Evolutionary conservation across 1,140 invertebrate species (phyloP).

Genomic region (Stegodyphus mimosarum): DNA sequence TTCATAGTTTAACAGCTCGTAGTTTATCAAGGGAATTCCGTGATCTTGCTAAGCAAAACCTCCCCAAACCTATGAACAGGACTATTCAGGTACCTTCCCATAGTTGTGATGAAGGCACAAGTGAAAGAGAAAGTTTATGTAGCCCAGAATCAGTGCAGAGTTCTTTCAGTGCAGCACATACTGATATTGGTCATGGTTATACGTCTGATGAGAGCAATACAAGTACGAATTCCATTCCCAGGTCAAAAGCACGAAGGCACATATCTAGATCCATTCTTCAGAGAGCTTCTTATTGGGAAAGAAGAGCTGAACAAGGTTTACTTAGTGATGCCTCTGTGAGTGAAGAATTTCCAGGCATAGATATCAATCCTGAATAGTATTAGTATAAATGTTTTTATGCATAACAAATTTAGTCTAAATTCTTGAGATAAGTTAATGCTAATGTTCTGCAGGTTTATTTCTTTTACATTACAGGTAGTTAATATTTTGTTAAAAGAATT

Average conservation of each 20-base stretch:
- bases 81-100: conserved; percentile 61
- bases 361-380: conserved; percentile 42
- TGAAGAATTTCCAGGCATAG: conserved; percentile 63
- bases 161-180: conserved; percentile 19
- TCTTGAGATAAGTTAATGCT: too few species aligned
- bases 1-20: conserved; percentile 84
- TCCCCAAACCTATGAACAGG: conserved; percentile 63
- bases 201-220: conserved; percentile 61
- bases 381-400: too few species aligned
- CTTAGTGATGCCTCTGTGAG: conserved; percentile 63
- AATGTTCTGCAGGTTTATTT: too few species aligned
- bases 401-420: too few species aligned
- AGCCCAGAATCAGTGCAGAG: conserved; percentile 40
- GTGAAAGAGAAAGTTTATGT: conserved; percentile 31
- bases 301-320: conserved; percentile 62
- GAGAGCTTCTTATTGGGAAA: conserved; percentile 64
- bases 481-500: too few species aligned
- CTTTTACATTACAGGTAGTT: too few species aligned
- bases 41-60: conserved; percentile 72
- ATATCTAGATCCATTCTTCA: conserved; percentile 61
- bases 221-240: conserved; percentile 32
- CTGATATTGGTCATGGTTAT: conserved; percentile 41
- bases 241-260: conserved; percentile 11
- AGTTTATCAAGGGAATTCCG: conserved; percentile 81
- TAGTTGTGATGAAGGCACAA: conserved; percentile 3